Evolutionary conservation across 2,797 vertebrate species (phyloP), one percentile per base, ranked within the genome.

Genomic region (Sebastes diploproa): DNA sequence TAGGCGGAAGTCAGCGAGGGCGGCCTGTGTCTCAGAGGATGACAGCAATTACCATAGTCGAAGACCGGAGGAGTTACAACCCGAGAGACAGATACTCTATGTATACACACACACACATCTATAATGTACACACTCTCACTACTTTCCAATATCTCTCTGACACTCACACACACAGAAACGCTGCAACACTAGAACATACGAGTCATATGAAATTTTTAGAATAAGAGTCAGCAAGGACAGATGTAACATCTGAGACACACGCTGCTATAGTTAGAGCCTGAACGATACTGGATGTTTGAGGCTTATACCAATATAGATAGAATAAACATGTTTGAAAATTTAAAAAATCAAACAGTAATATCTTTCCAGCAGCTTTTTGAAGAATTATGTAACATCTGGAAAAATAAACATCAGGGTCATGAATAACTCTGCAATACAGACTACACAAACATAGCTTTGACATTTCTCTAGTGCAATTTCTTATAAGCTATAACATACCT

Each of bases 21-120:
- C 20, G 11, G 81, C 65, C 81, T 10, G 74, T n/a, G 36, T 64
- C 77, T 75, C 55, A 58, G 50, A 84, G 42, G 68, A 86, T 81
- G 80, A 84, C 80, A 83, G 82, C 78, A 90, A 86, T 88, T 86
- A 88, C 42, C 74, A 55, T 27, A 68, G 72, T 7, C 58, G 82
- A 87, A 75, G 34, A 36, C 72, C 13, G 2, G 25, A 71, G 38
- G 76, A 34, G 61, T 64, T 38, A 64, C 34, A 72, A 69, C 55
- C 70, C 2, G 0, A 46, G 62, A 86, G 62, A 86, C 75, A 73
- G 62, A 67, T 9, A 62, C 55, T 72, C 50, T 16, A 20, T 7
- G 6, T 18, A 34, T 1, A 55, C 18, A 56, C 13, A 42, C 13
- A 23, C 16, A 18, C n/a, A 18, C 36, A 23, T 6, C 42, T 1